Conservation (phyloP, 35 echinoderm and acorn worm species). For the Lytechinus variegatus region DNA sequence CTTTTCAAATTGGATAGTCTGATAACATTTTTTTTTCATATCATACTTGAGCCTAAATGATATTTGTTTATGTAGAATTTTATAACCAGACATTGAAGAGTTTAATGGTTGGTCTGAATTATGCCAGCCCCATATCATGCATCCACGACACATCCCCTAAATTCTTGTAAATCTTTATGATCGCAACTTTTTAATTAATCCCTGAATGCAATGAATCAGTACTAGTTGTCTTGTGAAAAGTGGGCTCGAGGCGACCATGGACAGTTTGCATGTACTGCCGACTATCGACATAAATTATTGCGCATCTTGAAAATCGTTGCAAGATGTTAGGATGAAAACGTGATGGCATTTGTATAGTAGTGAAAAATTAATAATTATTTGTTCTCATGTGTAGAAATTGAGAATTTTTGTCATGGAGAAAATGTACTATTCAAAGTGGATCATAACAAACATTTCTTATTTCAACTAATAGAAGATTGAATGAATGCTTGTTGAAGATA, state of each 20-base stretch:
- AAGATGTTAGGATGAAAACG: not conserved
- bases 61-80: not conserved
- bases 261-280: not conserved
- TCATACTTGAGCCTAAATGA: not conserved
- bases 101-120: not conserved
- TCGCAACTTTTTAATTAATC: not conserved
- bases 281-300: not conserved
- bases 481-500: not conserved
- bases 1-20: not conserved
- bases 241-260: not conserved
- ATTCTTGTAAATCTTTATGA: not conserved
- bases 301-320: not conserved
- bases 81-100: not conserved
- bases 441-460: not conserved
- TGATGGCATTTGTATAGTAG: not conserved
- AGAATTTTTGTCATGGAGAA: not conserved
- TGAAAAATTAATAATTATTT: not conserved
- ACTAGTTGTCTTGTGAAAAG: not conserved
- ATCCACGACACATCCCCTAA: not conserved
- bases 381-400: not conserved
- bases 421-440: not conserved
- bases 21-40: not conserved
- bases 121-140: not conserved
- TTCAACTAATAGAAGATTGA: not conserved
- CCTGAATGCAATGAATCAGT: not conserved